These are phyloP conservation scores for Phoenoteleia sp. DNA, from an alignment of 2,888 invertebrate genomes.

Conservation along the genomic window DNA sequence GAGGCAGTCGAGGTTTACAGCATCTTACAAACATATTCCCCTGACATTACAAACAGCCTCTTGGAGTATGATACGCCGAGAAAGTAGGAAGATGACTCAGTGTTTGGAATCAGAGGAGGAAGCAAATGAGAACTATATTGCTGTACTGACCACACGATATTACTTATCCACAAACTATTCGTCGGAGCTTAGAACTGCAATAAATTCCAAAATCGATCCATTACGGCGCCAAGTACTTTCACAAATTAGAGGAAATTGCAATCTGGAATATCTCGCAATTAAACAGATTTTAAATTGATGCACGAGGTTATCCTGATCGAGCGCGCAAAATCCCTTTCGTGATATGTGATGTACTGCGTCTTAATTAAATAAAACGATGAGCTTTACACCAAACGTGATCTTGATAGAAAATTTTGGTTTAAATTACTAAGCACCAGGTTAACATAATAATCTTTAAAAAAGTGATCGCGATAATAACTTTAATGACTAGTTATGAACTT, in stretches of 20 bases:
- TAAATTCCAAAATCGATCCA: slow-evolving; percentile 69
- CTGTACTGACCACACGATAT: slow-evolving; percentile 58
- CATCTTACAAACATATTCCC: slow-evolving; percentile 34
- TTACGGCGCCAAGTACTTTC: slow-evolving; percentile 55
- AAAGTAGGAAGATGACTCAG: slow-evolving; percentile 26
- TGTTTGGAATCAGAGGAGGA: slow-evolving; percentile 5
- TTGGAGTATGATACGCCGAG: slow-evolving; percentile 10
- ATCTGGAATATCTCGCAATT: slow-evolving; percentile 62
- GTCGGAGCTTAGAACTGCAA: slow-evolving; percentile 65
- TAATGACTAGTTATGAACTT: background rate
- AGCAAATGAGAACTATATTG: slow-evolving; percentile 37
- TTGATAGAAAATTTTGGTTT: too few relatives aligned
- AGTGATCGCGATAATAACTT: background rate
- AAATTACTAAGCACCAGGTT: too few relatives aligned
- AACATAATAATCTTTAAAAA: background rate
- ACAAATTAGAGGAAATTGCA: slow-evolving; percentile 66
- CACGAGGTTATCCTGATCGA: slow-evolving; percentile 30
- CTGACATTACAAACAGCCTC: slow-evolving; percentile 54
- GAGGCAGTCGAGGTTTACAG: slow-evolving; percentile 36
- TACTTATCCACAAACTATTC: slow-evolving; percentile 68
- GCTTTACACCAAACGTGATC: background rate
- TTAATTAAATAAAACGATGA: slow-evolving; percentile 30
- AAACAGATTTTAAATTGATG: slow-evolving; percentile 66
- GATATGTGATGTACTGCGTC: slow-evolving; percentile 10
- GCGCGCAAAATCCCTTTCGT: slow-evolving; percentile 19